Conservation (phyloP, 2,113 vertebrate species). For the Sciurus niger region DNA sequence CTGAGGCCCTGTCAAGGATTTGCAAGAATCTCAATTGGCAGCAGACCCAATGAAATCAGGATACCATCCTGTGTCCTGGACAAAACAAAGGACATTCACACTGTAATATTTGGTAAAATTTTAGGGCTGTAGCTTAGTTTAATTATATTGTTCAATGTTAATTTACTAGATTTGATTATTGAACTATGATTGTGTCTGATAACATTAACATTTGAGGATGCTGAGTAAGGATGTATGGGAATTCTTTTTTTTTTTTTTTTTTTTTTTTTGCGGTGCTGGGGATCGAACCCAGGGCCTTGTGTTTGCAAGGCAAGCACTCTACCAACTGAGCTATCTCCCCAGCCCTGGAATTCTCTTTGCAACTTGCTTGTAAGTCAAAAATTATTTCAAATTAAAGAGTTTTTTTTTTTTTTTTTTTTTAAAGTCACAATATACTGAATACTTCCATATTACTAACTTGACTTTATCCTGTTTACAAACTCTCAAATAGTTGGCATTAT, state of each 20-base stretch:
- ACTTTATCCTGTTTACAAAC: neutral
- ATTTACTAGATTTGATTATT: neutral
- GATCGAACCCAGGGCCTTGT: too few species aligned
- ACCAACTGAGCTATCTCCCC: too few species aligned
- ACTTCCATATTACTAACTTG: neutral
- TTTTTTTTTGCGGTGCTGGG: too few species aligned
- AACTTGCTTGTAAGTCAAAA: neutral
- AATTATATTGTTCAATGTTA: neutral
- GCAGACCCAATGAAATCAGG: neutral
- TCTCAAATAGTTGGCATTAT: neutral
- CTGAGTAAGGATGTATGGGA: neutral
- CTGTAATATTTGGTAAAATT: neutral
- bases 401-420: too few species aligned
- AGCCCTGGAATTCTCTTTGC: neutral
- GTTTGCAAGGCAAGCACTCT: too few species aligned
- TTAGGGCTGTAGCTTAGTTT: neutral
- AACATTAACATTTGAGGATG: neutral
- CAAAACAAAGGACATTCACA: neutral
- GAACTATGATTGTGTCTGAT: neutral
- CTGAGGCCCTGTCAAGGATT: neutral
- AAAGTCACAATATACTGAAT: neutral
- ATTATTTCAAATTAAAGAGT: constrained; percentile 16
- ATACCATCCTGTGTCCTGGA: neutral
- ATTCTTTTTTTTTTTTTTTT: neutral
- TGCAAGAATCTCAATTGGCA: neutral